A percentile compares a stretch with the other conserved stretches of the same genome.
Evolutionary conservation across 2,113 vertebrate species (phyloP).

Genomic region (Sorex araneus): DNA sequence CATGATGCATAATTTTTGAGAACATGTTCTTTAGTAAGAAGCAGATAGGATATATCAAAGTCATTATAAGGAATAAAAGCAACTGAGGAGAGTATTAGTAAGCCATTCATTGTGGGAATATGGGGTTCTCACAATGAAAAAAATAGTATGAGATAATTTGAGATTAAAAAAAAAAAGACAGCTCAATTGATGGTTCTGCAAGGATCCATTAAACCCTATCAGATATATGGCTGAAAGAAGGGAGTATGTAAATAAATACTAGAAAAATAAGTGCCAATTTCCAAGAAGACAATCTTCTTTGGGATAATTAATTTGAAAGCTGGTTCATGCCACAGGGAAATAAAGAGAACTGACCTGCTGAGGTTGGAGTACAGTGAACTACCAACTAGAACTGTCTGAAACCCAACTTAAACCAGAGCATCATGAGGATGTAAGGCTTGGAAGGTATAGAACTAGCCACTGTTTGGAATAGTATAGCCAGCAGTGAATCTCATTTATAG

Average conservation of each 20-base stretch:
- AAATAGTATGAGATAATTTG: neutral
- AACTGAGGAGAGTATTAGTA: neutral
- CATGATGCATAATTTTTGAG: slow-evolving; percentile 2
- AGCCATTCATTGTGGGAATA: neutral
- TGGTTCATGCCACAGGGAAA: neutral
- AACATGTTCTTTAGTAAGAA: slow-evolving; percentile 12
- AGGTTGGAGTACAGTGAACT: neutral
- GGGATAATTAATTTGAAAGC: neutral
- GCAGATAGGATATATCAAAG: slow-evolving; percentile 2
- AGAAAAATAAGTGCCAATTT: neutral
- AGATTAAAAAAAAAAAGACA: neutral
- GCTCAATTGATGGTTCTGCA: neutral
- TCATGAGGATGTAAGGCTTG: neutral
- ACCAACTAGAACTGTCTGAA: slow-evolving; percentile 17
- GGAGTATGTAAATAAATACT: too few relatives aligned
- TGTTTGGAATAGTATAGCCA: neutral
- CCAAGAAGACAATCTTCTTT: neutral
- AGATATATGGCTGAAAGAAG: neutral
- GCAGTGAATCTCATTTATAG: neutral
- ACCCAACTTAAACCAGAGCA: neutral
- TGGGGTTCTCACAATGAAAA: neutral
- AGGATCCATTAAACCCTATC: neutral
- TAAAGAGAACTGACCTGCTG: neutral
- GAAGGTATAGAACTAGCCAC: neutral
- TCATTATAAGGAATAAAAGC: neutral